These are phyloP conservation scores for Rattus norvegicus DNA, from an alignment of 2,113 vertebrate species.

Conservation along the genomic window DNA sequence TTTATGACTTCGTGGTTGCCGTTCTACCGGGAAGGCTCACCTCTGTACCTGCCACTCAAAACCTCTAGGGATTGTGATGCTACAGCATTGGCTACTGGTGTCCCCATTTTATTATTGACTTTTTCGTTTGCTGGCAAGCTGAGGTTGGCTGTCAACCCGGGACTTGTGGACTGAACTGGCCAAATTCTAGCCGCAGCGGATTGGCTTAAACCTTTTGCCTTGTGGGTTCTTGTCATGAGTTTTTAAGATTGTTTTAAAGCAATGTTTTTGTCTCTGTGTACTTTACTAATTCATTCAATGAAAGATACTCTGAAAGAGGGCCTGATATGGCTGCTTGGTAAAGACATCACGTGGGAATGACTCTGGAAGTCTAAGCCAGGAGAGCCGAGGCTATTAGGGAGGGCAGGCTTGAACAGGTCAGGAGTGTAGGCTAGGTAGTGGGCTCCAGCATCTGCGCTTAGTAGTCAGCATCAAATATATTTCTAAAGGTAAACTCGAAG, in stretches of 20 bases:
- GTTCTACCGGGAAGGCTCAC: neutral
- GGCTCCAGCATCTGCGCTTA: neutral
- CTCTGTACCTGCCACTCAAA: neutral
- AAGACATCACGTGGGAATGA: neutral
- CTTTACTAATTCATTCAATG: neutral
- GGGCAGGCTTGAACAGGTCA: neutral
- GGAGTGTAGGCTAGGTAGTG: neutral
- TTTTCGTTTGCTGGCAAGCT: neutral
- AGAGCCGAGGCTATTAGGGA: neutral
- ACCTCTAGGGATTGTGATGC: neutral
- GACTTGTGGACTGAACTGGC: neutral
- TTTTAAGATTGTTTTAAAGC: neutral
- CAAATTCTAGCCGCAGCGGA: neutral
- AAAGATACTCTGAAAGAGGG: neutral
- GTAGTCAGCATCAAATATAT: neutral
- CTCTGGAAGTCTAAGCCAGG: neutral
- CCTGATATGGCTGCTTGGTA: neutral
- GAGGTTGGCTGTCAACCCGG: neutral
- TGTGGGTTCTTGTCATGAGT: neutral
- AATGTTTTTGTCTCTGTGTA: neutral
- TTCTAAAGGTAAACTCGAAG: neutral
- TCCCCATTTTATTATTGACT: neutral
- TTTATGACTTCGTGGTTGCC: neutral
- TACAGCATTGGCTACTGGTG: neutral
- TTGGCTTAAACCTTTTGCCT: neutral